Evolutionary conservation across 2,113 vertebrate genomes (phyloP).

Genomic region (Diadophis punctatus): DNA sequence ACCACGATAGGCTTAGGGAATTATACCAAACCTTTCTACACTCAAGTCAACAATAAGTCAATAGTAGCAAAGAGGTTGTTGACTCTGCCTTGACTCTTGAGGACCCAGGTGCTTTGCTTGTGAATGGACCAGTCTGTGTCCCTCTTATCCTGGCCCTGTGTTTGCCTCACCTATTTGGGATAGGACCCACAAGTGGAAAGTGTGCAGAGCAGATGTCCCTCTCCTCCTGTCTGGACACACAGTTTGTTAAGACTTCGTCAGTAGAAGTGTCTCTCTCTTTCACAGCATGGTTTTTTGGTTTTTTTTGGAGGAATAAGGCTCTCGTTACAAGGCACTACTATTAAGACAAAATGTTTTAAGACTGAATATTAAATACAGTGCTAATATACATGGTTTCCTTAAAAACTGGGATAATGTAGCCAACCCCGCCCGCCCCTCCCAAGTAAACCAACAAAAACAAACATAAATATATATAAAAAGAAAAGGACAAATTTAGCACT

Average conservation of each 20-base stretch:
- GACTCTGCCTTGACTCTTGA: background rate
- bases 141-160: slow-evolving; percentile 49
- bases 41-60: background rate
- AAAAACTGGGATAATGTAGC: slow-evolving; percentile 71
- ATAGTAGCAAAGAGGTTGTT: background rate
- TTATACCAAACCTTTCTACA: background rate
- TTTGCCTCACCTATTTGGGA: slow-evolving; percentile 50
- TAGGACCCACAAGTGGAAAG: background rate
- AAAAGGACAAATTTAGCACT: slow-evolving; percentile 79
- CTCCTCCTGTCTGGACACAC: slow-evolving; percentile 29
- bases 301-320: slow-evolving; percentile 74
- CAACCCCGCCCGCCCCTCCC: slow-evolving; percentile 33
- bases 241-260: slow-evolving; percentile 49
- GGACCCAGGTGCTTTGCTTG: background rate
- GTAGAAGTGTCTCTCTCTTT: slow-evolving; percentile 77
- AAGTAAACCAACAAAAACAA: slow-evolving; percentile 72
- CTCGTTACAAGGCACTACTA: slow-evolving; percentile 84
- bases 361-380: slow-evolving; percentile 84
- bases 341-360: slow-evolving; percentile 72
- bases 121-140: slow-evolving; percentile 46
- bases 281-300: slow-evolving; percentile 81
- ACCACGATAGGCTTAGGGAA: background rate
- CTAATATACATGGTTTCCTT: slow-evolving; percentile 79
- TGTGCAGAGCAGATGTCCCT: slow-evolving; percentile 25
- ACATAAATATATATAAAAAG: slow-evolving; percentile 77